Evolutionary conservation across 2,113 vertebrate genomes (phyloP), one percentile per base, ranked within the genome.

Genomic region (Garra rufa): DNA sequence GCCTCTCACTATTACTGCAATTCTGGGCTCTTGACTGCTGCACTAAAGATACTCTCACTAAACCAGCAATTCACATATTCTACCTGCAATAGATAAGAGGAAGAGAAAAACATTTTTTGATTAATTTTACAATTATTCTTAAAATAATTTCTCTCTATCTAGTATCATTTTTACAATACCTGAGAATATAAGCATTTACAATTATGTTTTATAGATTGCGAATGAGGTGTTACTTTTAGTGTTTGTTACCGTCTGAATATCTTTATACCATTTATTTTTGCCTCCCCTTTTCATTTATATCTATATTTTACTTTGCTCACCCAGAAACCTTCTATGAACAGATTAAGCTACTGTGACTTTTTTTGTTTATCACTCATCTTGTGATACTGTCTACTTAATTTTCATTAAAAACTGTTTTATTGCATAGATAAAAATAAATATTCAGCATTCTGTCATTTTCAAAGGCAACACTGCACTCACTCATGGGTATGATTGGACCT

Each of bases 1-100:
- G 78, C 9, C 13, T 28, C 80, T 14, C 71, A 38, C 13, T n/a
- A n/a, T n/a, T n/a, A 14, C 24, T 73, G 67, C 76, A 80, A 34
- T 74, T 44, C 30, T 67, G 34, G 21, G 59, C 41, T 14, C 14
- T 26, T 41, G 38, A 71, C 21, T 46, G n/a, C 70, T 46, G 11
- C n/a, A 43, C 43, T 34, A 26, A 1, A 9, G 52, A 65, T 34
- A 65, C 28, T 34, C 14, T 30, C 14, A 30, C 52, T 55, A 9
- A 55, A 55, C 17, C 52, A 34, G 34, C 34, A 34, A 34, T 34
- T 4, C 34, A 34, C 34, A 34, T 34, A 34, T 34, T 34, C 2
- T 34, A 34, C 34, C 34, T 34, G 34, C 34, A 34, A 34, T 34
- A 5, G 34, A 34, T 34, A 34, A 34, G 34, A 34, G 34, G 34